A percentile compares a stretch with the other conserved stretches of the same genome.
Evolutionary conservation across 30 jellyfish, hydroid and myxozoan genomes (phyloP).

Genomic region (Morbakka virulenta): DNA sequence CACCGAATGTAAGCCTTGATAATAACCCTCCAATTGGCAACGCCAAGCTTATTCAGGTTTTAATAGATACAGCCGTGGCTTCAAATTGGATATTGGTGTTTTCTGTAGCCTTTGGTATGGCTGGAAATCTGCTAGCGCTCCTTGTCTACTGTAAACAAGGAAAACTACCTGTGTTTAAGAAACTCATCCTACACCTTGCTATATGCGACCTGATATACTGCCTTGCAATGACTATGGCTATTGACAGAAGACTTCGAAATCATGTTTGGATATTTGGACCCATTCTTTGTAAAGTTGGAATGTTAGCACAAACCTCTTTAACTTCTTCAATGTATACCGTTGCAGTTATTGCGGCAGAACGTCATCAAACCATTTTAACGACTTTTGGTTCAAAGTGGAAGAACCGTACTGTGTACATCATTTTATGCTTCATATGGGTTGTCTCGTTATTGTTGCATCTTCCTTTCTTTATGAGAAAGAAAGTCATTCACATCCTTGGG

Average conservation of each 20-base stretch:
- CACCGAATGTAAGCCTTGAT: background rate
- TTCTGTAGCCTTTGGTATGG: conserved; percentile 20
- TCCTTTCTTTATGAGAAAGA: conserved; percentile 10
- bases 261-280: conserved; percentile 56
- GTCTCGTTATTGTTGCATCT: conserved; percentile 15
- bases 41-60: background rate
- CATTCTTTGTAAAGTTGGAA: conserved; percentile 18
- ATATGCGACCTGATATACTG: conserved; percentile 38
- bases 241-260: conserved; percentile 27
- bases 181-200: conserved; percentile 45
- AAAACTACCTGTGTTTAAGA: conserved; percentile 1
- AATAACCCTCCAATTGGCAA: background rate
- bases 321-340: conserved; percentile 55
- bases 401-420: background rate
- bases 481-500: background rate
- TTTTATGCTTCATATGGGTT: conserved; percentile 11
- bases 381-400: conserved; percentile 28
- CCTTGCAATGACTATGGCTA: conserved; percentile 11
- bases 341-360: conserved; percentile 49
- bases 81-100: conserved; percentile 28
- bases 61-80: background rate
- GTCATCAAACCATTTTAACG: conserved; percentile 27
- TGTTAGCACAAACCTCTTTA: conserved; percentile 11
- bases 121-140: conserved; percentile 19
- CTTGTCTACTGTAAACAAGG: conserved; percentile 16